Conservation (phyloP, 2,797 vertebrate genomes). For the Crax fasciolata region DNA sequence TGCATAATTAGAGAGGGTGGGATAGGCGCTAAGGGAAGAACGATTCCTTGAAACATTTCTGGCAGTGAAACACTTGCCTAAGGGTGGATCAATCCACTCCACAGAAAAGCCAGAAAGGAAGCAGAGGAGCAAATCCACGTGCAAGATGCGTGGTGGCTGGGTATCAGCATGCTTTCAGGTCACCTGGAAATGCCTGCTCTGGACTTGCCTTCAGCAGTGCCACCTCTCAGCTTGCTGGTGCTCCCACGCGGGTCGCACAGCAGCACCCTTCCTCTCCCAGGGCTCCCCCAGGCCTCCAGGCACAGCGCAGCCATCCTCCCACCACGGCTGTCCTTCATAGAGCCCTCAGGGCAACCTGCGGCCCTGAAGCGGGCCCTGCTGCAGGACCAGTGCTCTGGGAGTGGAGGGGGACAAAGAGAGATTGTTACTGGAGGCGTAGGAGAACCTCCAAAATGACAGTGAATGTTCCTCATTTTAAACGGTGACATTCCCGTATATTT, state of each 20-base stretch:
- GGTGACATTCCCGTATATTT: neutral
- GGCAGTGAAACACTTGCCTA: constrained; percentile 33
- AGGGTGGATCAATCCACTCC: neutral
- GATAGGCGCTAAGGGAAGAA: constrained; percentile 55
- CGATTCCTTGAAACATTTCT: constrained; percentile 69
- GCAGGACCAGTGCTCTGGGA: neutral
- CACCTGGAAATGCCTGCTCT: neutral
- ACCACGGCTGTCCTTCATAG: too few relatives aligned
- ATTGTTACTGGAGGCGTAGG: neutral
- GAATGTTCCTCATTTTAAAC: neutral
- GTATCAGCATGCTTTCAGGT: neutral
- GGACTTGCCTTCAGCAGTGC: neutral
- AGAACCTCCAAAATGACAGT: neutral
- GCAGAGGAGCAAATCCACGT: neutral
- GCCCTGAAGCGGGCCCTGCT: neutral
- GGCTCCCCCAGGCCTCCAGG: neutral
- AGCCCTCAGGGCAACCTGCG: neutral
- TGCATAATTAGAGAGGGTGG: constrained; percentile 75
- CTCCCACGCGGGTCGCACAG: rapidly evolving
- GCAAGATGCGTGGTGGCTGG: too few relatives aligned
- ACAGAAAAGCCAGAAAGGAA: neutral
- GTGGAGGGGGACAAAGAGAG: neutral
- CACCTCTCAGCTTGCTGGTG: neutral
- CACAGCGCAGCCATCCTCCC: neutral
- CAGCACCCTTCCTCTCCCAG: neutral